Evolutionary conservation across 2,888 invertebrate genomes (phyloP).

Genomic region (Amitus sp.): DNA sequence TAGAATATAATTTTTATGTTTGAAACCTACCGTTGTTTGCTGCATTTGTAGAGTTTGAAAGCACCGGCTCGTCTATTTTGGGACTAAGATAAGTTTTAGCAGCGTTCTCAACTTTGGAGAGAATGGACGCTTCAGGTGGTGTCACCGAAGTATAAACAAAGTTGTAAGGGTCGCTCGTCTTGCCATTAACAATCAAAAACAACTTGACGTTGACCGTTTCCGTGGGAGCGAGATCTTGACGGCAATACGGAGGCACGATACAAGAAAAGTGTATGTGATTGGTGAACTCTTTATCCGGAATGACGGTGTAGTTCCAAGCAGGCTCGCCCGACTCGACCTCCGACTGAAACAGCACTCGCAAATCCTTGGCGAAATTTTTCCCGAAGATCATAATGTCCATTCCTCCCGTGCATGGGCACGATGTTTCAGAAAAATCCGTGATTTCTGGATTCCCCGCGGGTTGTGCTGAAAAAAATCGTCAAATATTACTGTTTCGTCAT

Average conservation of each 20-base stretch:
- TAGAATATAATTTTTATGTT: neutral
- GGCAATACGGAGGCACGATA: slow-evolving; percentile 81
- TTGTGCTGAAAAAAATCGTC: slow-evolving; percentile 77
- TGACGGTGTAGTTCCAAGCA: slow-evolving; percentile 83
- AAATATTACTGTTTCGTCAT: too few relatives aligned
- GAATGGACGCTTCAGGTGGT: slow-evolving; percentile 52
- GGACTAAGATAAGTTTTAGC: slow-evolving; percentile 31
- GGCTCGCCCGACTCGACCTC: slow-evolving; percentile 67
- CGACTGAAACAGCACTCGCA: slow-evolving; percentile 83
- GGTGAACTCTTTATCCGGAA: slow-evolving; percentile 88
- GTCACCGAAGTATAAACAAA: slow-evolving; percentile 77
- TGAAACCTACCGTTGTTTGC: slow-evolving; percentile 44
- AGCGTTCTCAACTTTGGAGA: slow-evolving; percentile 54
- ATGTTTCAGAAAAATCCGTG: slow-evolving; percentile 85
- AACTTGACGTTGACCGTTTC: slow-evolving; percentile 81
- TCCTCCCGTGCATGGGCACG: slow-evolving; percentile 83
- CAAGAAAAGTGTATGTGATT: slow-evolving; percentile 91
- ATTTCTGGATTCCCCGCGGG: slow-evolving; percentile 93
- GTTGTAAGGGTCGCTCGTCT: slow-evolving; percentile 85
- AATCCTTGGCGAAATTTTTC: slow-evolving; percentile 92
- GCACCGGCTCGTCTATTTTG: slow-evolving; percentile 42
- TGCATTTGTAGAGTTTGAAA: slow-evolving; percentile 47
- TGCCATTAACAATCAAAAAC: slow-evolving; percentile 85
- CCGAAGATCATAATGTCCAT: slow-evolving; percentile 88
- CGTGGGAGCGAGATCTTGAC: slow-evolving; percentile 71